These are phyloP conservation scores for Ferrisia virgata DNA, from an alignment of 2,888 invertebrate species.

Conservation along the genomic window DNA sequence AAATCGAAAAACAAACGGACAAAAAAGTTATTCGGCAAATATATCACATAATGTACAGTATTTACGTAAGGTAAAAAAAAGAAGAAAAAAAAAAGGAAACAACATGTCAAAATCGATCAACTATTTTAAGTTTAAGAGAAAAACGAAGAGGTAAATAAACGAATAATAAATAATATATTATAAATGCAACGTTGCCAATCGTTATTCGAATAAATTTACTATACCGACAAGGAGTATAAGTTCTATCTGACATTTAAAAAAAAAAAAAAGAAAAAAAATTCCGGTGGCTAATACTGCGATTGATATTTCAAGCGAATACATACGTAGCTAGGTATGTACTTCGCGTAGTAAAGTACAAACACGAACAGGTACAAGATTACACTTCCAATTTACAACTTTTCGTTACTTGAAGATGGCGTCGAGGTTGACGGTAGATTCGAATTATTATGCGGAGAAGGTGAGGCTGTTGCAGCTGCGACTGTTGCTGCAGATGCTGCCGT, in stretches of 20 bases:
- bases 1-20: neutral
- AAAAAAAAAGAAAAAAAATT: too few relatives aligned
- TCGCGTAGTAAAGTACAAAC: too few relatives aligned
- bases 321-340: too few relatives aligned
- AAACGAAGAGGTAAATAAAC: neutral
- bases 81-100: neutral
- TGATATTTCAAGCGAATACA: neutral
- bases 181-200: neutral
- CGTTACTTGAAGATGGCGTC: neutral
- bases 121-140: neutral
- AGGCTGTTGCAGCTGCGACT: neutral
- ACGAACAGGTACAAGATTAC: too few relatives aligned
- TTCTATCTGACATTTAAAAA: neutral
- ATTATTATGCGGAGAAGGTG: neutral
- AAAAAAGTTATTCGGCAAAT: neutral
- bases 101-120: neutral
- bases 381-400: neutral
- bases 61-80: neutral
- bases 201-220: neutral
- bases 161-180: neutral
- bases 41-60: constrained; percentile 24
- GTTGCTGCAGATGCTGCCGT: neutral
- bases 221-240: neutral
- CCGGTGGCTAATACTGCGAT: neutral
- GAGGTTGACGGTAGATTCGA: neutral